Evolutionary conservation across 2,113 vertebrate genomes (phyloP), one percentile per base, ranked within the genome.

Genomic region (Phaethon lepturus): DNA sequence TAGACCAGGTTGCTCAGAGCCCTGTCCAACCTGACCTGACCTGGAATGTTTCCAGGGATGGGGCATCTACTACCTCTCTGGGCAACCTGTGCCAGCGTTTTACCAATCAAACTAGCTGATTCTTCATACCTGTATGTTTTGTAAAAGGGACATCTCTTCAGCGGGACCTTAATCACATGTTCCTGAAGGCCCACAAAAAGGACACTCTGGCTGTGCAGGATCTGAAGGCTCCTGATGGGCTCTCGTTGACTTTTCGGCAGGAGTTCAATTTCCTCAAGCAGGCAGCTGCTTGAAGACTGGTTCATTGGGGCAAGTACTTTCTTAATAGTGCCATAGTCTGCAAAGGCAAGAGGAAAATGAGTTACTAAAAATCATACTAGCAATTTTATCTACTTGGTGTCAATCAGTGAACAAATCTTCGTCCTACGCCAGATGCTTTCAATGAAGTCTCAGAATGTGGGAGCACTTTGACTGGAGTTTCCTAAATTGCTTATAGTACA

Each of bases 261-360:
- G 84, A 99, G 96, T 93, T 99, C 99, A 13, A 99, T 99, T 97
- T 99, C 99, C 87, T 99, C 99, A 24, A 99, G 98, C 93, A 99
- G 96, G 84, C 99, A 99, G 98, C 99, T 99, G 95, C 98, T 98
- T 22, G 97, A 98, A 82, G 98, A 98, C 96, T 98, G 98, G 93
- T 99, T 99, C 96, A 99, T 79, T 3, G 99, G 99, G 2, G 99
- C 99, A 35, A 99, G 99, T 53, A 99, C 99, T 96, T 99, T 99
- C 95, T 99, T 99, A 96, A 99, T 99, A 68, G 99, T 99, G 25
- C 99, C 99, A 6, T 99, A 99, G 98, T 99, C 99, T 99, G 98
- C n/a, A 59, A 79, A 96, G 69, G 72, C 53, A 84, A 96, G 10
- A 93, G 23, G 19, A 62, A 71, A 85, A 59, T 12, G 1, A 56